Conservation (phyloP, 2,797 vertebrate species). For the Mormyrops attenuatus region DNA sequence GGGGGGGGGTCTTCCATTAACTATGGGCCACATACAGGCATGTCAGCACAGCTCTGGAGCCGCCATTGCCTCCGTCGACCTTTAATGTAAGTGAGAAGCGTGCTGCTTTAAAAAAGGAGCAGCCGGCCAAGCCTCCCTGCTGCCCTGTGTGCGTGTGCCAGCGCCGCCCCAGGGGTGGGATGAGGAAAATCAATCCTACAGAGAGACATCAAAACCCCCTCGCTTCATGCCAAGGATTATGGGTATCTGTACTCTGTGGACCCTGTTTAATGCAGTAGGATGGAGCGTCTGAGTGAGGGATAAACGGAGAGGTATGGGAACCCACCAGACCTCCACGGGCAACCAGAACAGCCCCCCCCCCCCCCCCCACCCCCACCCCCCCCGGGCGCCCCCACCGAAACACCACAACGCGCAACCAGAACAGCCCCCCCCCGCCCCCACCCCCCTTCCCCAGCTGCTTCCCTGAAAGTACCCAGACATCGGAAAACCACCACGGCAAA, state of each 20-base stretch:
- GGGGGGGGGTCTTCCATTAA: not conserved
- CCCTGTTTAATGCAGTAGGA: slow-evolving; percentile 6
- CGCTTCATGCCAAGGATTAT: not conserved
- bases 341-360: not conserved
- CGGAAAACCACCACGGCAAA: not conserved
- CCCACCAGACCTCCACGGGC: not conserved
- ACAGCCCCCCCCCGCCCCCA: no score
- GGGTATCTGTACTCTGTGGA: slow-evolving; percentile 26
- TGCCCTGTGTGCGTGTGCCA: not conserved
- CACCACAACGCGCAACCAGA: no score
- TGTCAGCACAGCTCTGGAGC: not conserved
- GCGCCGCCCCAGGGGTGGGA: not conserved
- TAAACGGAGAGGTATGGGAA: not conserved
- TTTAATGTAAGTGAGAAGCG: not conserved
- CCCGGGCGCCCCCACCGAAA: no score
- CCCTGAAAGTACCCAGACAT: not conserved
- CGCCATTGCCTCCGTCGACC: not conserved
- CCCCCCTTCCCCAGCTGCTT: not conserved
- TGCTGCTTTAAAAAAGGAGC: not conserved
- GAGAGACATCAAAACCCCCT: slow-evolving; percentile 20
- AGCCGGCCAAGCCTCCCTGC: not conserved
- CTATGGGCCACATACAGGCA: not conserved
- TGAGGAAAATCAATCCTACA: slow-evolving; percentile 17
- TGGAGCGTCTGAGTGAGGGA: not conserved
- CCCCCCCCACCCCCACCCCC: no score